A percentile compares a stretch with the other conserved stretches of the same genome.
phyloP scores from a whole-genome alignment of 2,113 vertebrate species.

The Odocoileus hemionus region DNA sequence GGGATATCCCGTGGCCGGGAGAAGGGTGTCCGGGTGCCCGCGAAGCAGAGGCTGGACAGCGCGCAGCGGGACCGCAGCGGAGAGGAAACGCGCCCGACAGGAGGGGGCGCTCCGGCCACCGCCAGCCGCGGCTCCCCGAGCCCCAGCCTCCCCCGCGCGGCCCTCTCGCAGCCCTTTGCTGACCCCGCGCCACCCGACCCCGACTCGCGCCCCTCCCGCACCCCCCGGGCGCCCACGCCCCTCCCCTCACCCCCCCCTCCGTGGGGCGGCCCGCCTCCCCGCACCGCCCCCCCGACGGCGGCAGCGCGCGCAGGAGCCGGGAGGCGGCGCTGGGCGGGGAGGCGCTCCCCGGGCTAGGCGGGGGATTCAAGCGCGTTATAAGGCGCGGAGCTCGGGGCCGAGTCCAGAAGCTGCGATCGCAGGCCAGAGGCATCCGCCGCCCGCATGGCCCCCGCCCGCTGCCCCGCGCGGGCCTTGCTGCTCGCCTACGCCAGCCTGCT shows the following conservation, averaged over 20 bases:
- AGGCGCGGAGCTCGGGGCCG: neutral
- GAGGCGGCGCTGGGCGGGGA: neutral
- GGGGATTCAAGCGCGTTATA: constrained; percentile 68
- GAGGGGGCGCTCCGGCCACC: neutral
- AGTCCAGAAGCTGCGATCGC: neutral
- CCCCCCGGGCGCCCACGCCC: neutral
- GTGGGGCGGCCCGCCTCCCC: neutral
- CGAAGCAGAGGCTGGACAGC: neutral
- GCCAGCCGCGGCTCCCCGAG: rapidly evolving
- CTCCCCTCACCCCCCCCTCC: too few species aligned
- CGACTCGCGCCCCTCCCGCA: too few species aligned
- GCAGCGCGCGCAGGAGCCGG: neutral
- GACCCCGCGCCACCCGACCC: too few species aligned
- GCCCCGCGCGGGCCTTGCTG: constrained; percentile 3
- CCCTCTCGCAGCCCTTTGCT: too few species aligned
- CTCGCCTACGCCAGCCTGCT: constrained; percentile 41
- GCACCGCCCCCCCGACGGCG: neutral
- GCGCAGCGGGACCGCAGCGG: neutral
- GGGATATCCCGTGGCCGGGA: neutral
- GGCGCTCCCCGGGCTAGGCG: neutral
- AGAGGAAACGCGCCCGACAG: neutral
- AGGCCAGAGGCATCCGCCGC: neutral
- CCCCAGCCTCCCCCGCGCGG: neutral
- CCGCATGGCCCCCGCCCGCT: constrained; percentile 44
- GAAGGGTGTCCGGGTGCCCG: neutral